Percentiles rank a stretch among this genome's conserved stretches.
Conservation (phyloP, 1,140 invertebrate species). For the Sitodiplosis mosellana region DNA sequence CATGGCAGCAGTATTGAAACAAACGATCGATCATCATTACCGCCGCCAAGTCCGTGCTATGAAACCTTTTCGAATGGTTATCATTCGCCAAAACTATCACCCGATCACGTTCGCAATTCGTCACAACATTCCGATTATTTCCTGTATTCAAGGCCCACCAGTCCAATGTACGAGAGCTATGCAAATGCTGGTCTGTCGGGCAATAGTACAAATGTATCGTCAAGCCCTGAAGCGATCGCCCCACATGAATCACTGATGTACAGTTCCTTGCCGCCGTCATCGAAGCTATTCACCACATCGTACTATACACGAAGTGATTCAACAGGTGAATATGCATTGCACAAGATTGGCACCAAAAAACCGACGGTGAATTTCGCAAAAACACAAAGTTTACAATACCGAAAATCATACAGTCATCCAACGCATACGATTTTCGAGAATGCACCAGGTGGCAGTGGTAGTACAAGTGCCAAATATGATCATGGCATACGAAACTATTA, state of each 20-base stretch:
- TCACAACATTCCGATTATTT: neutral
- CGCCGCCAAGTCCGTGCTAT: neutral
- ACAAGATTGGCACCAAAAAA: neutral
- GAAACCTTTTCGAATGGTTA: neutral
- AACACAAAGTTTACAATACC: conserved; percentile 1
- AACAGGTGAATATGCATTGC: neutral
- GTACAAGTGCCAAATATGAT: too few relatives aligned
- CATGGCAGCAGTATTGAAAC: too few relatives aligned
- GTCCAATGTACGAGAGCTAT: conserved; percentile 2
- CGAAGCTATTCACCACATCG: neutral
- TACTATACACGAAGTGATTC: neutral
- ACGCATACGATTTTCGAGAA: neutral
- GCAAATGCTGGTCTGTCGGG: neutral
- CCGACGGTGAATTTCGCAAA: neutral
- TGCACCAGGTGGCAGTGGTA: neutral
- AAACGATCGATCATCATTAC: neutral
- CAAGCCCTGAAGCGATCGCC: neutral
- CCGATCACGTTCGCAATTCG: neutral
- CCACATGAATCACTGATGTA: neutral
- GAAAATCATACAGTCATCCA: conserved; percentile 5
- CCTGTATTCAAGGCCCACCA: conserved; percentile 1
- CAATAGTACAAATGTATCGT: neutral
- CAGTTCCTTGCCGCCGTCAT: neutral
- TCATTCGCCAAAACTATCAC: neutral
- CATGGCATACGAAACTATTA: neutral